Evolutionary conservation across 2,797 vertebrate species (phyloP), one percentile per base, ranked within the genome.

Genomic region (Dermochelys coriacea): DNA sequence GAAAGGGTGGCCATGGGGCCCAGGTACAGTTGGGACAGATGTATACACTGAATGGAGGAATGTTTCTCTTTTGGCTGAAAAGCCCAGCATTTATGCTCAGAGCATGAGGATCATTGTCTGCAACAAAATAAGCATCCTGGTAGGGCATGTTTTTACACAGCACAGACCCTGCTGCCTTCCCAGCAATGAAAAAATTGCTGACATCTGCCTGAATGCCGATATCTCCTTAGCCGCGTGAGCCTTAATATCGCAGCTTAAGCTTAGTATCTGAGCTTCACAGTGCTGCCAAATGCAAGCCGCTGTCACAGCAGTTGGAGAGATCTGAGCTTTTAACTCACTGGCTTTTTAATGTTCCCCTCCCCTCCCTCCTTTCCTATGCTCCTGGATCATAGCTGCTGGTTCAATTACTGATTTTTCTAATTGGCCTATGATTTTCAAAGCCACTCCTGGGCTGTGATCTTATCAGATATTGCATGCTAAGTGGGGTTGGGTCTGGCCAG

Each of bases 161-260:
- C 18, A 89, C 87, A 96, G 92, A 52, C 71, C 75, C 68, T 95
- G 92, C 82, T 94, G 94, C 57, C 90, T 96, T 95, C 37, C 59
- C 55, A 96, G 82, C 89, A n/a, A n/a, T 92, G 95, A 95, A 94
- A 94, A 91, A 94, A 82, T 51, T 90, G 95, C 94, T 96, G 96
- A 96, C 0, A 21, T 96, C 91, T 92, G 89, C 89, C 89, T 94
- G 90, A 97, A 97, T 96, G 94, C 89, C 93, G 85, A 0, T 91
- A 92, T 96, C 86, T 94, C 92, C 87, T 94, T 89, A 96, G 94
- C 89, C 0, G 0, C 85, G 6, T 81, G 83, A 95, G 49, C 82
- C 84, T 82, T 85, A 74, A 93, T 93, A 93, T 95, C 41, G 21
- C 3, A 1, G 95, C 89, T 97, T 94, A 93, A 89, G 94, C 93